Conservation (phyloP, 1,140 invertebrate species). For the Aethina tumida region DNA sequence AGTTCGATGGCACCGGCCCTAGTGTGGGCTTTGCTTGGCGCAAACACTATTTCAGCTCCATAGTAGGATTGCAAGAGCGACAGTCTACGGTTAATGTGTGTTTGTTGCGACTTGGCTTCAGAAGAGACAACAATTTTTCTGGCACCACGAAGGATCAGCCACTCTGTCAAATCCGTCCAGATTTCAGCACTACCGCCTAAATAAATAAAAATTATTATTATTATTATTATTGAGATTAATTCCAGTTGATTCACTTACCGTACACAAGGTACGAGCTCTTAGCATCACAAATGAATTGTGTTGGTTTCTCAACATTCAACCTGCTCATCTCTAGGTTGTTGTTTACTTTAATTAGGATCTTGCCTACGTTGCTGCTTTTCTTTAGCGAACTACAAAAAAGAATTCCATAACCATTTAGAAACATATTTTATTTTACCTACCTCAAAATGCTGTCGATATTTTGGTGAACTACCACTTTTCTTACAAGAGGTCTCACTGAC, state of each 20-base stretch:
- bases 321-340: conserved; percentile 24
- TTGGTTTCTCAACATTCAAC: conserved; percentile 27
- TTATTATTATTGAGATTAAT: conserved; percentile 3
- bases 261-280: conserved; percentile 30
- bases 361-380: conserved; percentile 27
- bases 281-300: conserved; percentile 30
- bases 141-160: conserved; percentile 73
- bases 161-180: conserved; percentile 78
- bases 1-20: conserved; percentile 28
- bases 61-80: conserved; percentile 24
- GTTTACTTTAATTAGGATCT: conserved; percentile 25
- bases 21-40: conserved; percentile 22
- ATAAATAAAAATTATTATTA: conserved; percentile 20
- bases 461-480: conserved; percentile 25
- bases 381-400: conserved; percentile 21
- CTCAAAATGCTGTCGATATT: conserved; percentile 24
- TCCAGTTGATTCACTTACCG: conserved; percentile 18
- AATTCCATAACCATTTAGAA: conserved; percentile 2
- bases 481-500: conserved; percentile 23
- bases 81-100: conserved; percentile 24
- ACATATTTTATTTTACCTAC: conserved; percentile 13
- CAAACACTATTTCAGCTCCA: conserved; percentile 22
- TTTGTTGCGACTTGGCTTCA: conserved; percentile 24
- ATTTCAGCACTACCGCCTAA: conserved; percentile 76
- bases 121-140: conserved; percentile 51